A percentile compares a stretch with the other conserved stretches of the same genome.
phyloP scores from a whole-genome alignment of 1,140 invertebrate species.

The Neodiprion fabricii region DNA sequence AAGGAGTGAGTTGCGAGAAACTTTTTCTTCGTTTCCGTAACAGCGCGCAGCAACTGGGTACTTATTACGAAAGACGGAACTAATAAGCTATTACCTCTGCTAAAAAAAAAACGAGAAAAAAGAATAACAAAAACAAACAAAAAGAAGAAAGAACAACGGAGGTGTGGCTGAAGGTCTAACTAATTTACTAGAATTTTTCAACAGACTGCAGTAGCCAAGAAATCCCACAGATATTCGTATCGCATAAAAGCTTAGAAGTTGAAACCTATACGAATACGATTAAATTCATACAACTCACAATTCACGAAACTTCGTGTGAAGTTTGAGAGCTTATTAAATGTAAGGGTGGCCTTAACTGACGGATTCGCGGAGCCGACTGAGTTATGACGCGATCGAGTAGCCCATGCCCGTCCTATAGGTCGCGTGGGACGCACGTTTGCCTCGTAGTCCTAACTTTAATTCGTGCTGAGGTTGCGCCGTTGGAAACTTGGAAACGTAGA shows the following conservation, averaged over 20 bases:
- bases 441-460: conserved; percentile 34
- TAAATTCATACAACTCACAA: not conserved
- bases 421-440: conserved; percentile 3
- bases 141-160: not conserved
- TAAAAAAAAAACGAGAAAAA: not conserved
- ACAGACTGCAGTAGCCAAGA: not conserved
- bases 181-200: not conserved
- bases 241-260: not conserved
- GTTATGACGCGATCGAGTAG: not conserved
- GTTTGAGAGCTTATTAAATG: conserved; percentile 1
- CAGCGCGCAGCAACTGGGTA: not conserved
- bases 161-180: not conserved
- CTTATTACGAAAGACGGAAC: not conserved
- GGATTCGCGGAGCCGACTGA: not conserved
- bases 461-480: conserved; percentile 27
- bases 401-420: not conserved
- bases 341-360: not conserved
- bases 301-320: not conserved
- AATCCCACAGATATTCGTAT: too few species aligned
- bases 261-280: not conserved
- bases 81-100: not conserved
- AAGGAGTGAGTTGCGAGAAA: not conserved
- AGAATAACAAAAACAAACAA: not conserved
- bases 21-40: not conserved
- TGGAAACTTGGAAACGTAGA: conserved; percentile 25